A percentile compares a stretch with the other conserved stretches of the same genome.
phyloP scores from a whole-genome alignment of 2,797 vertebrate species.

The Sciurus carolinensis region DNA sequence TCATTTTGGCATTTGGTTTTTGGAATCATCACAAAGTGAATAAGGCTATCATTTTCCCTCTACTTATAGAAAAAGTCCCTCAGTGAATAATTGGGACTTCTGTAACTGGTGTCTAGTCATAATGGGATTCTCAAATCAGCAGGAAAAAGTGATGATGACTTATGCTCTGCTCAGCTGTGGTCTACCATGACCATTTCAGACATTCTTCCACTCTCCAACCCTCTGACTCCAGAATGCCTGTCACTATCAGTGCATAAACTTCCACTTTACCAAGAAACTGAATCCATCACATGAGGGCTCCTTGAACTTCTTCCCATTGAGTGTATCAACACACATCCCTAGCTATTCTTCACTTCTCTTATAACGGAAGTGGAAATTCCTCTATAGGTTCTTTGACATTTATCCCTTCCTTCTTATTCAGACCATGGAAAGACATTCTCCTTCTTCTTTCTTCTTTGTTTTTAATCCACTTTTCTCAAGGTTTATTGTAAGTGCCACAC shows the following conservation, averaged over 20 bases:
- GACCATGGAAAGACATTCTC: neutral
- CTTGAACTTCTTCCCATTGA: slow-evolving; percentile 9
- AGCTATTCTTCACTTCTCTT: slow-evolving; percentile 31
- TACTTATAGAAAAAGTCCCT: neutral
- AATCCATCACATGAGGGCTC: neutral
- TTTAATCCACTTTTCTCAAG: slow-evolving; percentile 25
- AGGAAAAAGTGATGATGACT: neutral
- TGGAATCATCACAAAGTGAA: neutral
- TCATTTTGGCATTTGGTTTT: slow-evolving; percentile 43
- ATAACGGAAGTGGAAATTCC: neutral
- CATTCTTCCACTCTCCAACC: neutral
- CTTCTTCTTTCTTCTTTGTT: slow-evolving; percentile 34
- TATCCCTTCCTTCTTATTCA: slow-evolving; percentile 35
- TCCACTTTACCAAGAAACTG: neutral
- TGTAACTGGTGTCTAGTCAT: neutral
- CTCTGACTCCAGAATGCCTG: slow-evolving; percentile 31
- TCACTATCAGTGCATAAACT: neutral
- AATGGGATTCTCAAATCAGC: neutral
- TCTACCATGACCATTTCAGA: neutral
- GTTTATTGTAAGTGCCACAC: slow-evolving; percentile 9
- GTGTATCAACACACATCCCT: neutral
- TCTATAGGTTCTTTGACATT: slow-evolving; percentile 13
- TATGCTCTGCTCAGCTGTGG: neutral
- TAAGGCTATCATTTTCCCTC: slow-evolving; percentile 18
- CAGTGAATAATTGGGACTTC: neutral